Base-by-base conservation (phyloP, 2,888 invertebrate species). In the Selenia dentaria region DNA sequence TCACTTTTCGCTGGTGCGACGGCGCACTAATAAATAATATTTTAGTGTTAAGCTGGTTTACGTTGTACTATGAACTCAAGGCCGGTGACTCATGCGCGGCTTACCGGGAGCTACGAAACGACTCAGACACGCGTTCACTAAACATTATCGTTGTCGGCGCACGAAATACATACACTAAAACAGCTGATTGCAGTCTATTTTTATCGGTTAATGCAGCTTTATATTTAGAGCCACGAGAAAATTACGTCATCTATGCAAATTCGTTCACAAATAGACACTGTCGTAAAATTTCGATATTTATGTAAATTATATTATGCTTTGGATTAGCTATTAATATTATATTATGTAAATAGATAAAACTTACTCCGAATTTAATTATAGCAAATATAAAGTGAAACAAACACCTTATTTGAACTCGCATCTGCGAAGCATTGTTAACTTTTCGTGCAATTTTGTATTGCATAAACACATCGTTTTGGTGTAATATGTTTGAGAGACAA, bases 41-140 rank as follows among this genome's bases (percentile, higher is more conserved):
- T 83, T 79, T 63, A 80, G 74, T 66, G 74, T 76, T 79, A 72
- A 67, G 73, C 65, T 68, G 67, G 73, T 81, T 76, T 74, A 75
- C 73, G 74, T 67, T 67, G 59, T 64, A 64, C 60, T 61, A 48
- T 52, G 67, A 57, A 59, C 68, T 68, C 86, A 88, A 90, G 89
- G 89, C 72, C 84, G 75, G 38, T 89, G 90, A 89, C 66, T 90
- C 88, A 89, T 79, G 79, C 79, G 78, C 68, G 58, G 69, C 51
- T 41, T 72, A 68, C 77, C 65, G 60, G 67, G 76, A 74, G 69
- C 74, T 67, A 66, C 67, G 66, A 75, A 77, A 58, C 70, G 73
- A 79, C 67, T 77, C 77, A 80, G 53, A 41, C 45, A 39, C 41
- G 35, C 28, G 41, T 31, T 12, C 36, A 41, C 47, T 49, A 53